Evolutionary conservation across 2,888 invertebrate genomes (phyloP), one percentile per base, ranked within the genome.

Genomic region (Cetonia aurata): DNA sequence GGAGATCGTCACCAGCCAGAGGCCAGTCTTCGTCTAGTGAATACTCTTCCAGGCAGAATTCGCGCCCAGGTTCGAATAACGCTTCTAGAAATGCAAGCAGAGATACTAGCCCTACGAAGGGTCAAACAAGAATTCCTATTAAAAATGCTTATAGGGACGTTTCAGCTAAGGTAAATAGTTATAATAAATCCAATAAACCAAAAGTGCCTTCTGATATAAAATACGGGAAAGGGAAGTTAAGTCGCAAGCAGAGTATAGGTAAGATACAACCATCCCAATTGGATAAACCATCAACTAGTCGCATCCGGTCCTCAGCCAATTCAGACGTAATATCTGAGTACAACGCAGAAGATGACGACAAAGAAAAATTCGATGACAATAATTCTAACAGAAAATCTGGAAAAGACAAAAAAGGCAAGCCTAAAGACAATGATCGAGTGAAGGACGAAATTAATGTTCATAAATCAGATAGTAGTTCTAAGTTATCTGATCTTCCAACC

Each of bases 161-260:
- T 37, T 81, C 81, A 73, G 79, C 85, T 42, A 85, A 84, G 81
- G 82, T 85, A 53, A 83, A 85, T 75, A 83, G 80, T 78, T 82
- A 78, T 73, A 75, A 68, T 66, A 71, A 71, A 48, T 56, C 68
- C 52, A 83, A 33, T 62, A 62, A 82, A 80, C 80, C 81, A 60
- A 84, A 84, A 82, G 83, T 84, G 82, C 84, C 83, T 37, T 77
- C 77, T 76, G 78, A 79, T 72, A 76, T 79, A 71, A 57, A 72
- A 74, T 48, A 53, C 75, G 55, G 75, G 59, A 67, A 74, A 60
- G 53, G 57, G 17, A 72, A 71, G 53, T 48, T 74, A 65, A 70
- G 56, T 57, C 73, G 80, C 13, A 80, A 75, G 74, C 78, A 78
- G 15, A 80, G 80, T 73, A 74, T 79, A 50, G 77, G 73, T 70